Conservation (phyloP, 2,113 vertebrate species). For the Chloroceryle aenea region DNA sequence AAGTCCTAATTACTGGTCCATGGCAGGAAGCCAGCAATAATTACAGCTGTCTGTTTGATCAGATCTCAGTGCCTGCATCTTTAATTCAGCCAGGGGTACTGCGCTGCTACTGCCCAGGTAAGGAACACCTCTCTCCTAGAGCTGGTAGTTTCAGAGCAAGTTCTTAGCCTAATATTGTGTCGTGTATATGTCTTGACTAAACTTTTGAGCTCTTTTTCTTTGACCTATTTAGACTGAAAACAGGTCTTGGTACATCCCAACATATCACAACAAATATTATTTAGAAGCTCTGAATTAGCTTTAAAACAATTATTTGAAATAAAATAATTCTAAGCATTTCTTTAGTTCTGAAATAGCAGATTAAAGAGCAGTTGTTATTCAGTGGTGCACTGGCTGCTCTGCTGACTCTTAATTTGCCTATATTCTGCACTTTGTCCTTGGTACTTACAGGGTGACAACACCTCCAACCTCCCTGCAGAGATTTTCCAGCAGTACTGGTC, state of each 20-base stretch:
- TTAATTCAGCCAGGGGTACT: constrained; percentile 97
- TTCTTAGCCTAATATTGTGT: background rate
- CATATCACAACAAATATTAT: background rate
- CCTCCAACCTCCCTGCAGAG: background rate
- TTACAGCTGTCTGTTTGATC: constrained; percentile 98
- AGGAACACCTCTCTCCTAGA: background rate
- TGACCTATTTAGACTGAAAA: background rate
- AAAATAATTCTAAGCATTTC: background rate
- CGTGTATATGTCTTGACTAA: background rate
- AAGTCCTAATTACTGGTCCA: constrained; percentile 96
- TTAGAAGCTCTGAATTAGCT: background rate
- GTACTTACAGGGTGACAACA: background rate
- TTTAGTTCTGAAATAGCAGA: background rate
- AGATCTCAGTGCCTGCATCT: constrained; percentile 97
- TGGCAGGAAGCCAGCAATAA: constrained; percentile 98
- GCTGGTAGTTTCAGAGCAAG: background rate
- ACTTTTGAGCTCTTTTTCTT: background rate
- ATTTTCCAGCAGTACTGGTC: background rate
- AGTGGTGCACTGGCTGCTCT: background rate
- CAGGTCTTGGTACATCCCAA: background rate
- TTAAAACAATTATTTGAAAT: background rate
- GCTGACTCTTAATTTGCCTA: background rate
- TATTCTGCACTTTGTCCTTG: background rate
- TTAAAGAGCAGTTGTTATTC: background rate
- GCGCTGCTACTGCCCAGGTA: constrained; percentile 98